A percentile compares a stretch with the other conserved stretches of the same genome.
These are phyloP conservation scores for Drosophila suzukii DNA, from an alignment of 1,140 invertebrate species.

Conservation along the genomic window DNA sequence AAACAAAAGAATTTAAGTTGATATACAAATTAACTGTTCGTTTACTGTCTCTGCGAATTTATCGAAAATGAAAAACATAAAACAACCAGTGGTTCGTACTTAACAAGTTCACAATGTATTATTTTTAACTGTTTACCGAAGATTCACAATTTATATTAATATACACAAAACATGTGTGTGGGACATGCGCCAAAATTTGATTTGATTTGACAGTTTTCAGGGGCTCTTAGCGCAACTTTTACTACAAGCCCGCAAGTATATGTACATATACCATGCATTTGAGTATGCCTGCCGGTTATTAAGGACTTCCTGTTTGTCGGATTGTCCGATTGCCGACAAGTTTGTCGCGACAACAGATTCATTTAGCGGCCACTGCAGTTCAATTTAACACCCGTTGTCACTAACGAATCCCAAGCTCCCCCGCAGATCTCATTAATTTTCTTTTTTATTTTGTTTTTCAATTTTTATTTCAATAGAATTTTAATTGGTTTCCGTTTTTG, in stretches of 20 bases:
- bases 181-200: slow-evolving; percentile 72
- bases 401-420: slow-evolving; percentile 8
- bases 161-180: slow-evolving; percentile 35
- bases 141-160: no score
- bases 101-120: no score
- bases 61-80: no score
- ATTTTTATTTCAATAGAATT: slow-evolving; percentile 72
- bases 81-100: no score
- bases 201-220: slow-evolving; percentile 76
- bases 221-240: slow-evolving; percentile 50
- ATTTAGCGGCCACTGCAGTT: slow-evolving; percentile 76
- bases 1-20: no score
- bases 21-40: no score
- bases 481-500: slow-evolving; percentile 55
- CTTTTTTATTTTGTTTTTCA: slow-evolving; percentile 6
- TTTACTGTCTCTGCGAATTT: no score
- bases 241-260: background rate
- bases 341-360: slow-evolving; percentile 83
- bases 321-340: slow-evolving; percentile 56
- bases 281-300: slow-evolving; percentile 58
- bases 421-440: slow-evolving; percentile 25
- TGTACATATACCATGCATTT: background rate
- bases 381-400: slow-evolving; percentile 62
- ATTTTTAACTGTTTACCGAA: no score
- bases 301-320: slow-evolving; percentile 74